These are phyloP conservation scores for Cheilosia scutellata DNA, from an alignment of 2,888 invertebrate genomes.

Conservation along the genomic window DNA sequence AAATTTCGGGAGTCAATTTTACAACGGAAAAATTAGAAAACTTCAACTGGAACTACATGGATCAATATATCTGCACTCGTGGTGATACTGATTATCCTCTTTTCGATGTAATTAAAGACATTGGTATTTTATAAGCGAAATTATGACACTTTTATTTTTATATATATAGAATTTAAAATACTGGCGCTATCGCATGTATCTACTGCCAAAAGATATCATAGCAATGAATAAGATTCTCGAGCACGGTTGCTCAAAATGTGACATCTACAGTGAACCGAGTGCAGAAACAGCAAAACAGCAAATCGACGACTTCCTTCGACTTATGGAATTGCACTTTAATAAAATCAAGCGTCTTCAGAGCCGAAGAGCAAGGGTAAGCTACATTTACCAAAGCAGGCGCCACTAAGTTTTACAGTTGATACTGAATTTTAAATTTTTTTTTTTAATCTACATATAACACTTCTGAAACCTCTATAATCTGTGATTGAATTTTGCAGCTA, in stretches of 20 bases:
- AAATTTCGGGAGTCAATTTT: constrained; percentile 97
- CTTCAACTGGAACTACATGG: constrained; percentile 99
- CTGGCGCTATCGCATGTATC: constrained; percentile 95
- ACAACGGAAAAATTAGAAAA: constrained; percentile 97
- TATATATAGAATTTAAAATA: constrained; percentile 90
- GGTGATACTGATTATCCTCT: constrained; percentile 96
- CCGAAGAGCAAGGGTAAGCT: constrained; percentile 91
- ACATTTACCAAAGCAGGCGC: background rate
- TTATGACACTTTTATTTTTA: constrained; percentile 54
- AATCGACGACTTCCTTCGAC: constrained; percentile 90
- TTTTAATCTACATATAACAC: constrained; percentile 59
- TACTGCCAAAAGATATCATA: constrained; percentile 92
- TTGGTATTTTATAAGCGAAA: background rate
- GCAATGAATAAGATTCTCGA: constrained; percentile 92
- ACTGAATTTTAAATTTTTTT: constrained; percentile 8
- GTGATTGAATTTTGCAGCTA: constrained; percentile 66
- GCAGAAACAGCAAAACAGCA: constrained; percentile 86
- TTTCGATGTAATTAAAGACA: constrained; percentile 88
- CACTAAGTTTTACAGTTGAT: constrained; percentile 25
- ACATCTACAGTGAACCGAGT: constrained; percentile 88
- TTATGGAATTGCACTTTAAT: constrained; percentile 94
- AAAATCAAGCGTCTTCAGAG: constrained; percentile 92
- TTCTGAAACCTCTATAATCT: constrained; percentile 42
- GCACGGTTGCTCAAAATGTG: constrained; percentile 89
- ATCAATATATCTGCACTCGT: constrained; percentile 97